Conservation (phyloP, 1,140 invertebrate genomes). For the Halictus rubicundus region DNA sequence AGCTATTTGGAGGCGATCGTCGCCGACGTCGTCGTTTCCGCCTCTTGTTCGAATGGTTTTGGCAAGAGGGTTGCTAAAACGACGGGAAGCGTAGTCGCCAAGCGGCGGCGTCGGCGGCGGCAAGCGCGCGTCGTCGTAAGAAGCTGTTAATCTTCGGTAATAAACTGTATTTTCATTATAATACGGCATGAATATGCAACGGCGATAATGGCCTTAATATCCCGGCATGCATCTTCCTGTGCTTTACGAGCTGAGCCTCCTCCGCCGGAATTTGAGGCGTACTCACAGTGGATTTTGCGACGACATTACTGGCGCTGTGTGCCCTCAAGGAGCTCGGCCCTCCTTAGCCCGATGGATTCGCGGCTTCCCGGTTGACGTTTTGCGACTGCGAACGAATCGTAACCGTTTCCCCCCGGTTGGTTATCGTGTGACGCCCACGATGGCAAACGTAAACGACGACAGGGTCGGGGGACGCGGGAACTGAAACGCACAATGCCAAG, state of each 20-base stretch:
- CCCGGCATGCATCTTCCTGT: conserved; percentile 80
- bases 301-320: conserved; percentile 54
- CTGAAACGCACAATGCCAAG: neutral
- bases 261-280: conserved; percentile 78
- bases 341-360: conserved; percentile 32
- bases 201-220: conserved; percentile 81
- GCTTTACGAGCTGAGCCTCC: conserved; percentile 80
- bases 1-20: neutral
- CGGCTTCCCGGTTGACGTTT: conserved; percentile 20
- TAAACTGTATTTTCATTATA: conserved; percentile 82
- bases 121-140: conserved; percentile 73
- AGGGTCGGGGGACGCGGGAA: neutral
- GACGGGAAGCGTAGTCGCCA: conserved; percentile 53
- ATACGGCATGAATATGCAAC: conserved; percentile 82
- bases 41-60: conserved; percentile 39
- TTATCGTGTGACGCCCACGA: conserved; percentile 32
- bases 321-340: conserved; percentile 42
- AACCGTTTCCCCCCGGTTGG: conserved; percentile 25
- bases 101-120: neutral
- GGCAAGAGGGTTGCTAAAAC: conserved; percentile 51
- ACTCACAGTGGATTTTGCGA: conserved; percentile 78
- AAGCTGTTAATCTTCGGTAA: conserved; percentile 82
- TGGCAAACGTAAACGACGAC: neutral
- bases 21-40: neutral
- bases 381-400: conserved; percentile 43